These are phyloP conservation scores for Lutjanus erythropterus DNA, from an alignment of 2,113 vertebrate species.

Conservation along the genomic window DNA sequence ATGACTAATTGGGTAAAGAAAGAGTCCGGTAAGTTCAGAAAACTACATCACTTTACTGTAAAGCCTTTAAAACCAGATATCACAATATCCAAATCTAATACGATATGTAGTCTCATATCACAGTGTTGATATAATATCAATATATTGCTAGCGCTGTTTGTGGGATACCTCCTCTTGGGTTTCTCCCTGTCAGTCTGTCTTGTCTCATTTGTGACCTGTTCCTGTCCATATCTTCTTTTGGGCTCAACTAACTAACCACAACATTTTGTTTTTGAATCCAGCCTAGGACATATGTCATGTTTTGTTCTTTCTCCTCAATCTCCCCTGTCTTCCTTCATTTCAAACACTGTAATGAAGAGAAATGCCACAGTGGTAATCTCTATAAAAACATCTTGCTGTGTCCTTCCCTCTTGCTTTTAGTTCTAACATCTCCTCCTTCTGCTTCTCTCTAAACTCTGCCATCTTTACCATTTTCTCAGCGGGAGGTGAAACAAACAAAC, in stretches of 20 bases:
- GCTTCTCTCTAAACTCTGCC: not conserved
- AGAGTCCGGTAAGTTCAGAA: no score
- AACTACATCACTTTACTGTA: no score
- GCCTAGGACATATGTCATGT: slow-evolving; percentile 4
- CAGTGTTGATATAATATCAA: no score
- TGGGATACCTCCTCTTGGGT: not conserved
- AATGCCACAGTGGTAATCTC: slow-evolving; percentile 25
- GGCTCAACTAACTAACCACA: not conserved
- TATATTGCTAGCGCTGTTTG: no score
- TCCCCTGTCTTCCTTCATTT: not conserved
- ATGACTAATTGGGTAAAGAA: no score
- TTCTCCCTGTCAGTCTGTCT: not conserved
- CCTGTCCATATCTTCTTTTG: not conserved
- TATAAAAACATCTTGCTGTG: slow-evolving; percentile 13
- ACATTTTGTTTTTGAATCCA: slow-evolving; percentile 9
- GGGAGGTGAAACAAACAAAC: slow-evolving; percentile 43
- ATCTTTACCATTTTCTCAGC: slow-evolving; percentile 23
- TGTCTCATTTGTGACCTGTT: not conserved
- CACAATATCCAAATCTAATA: no score
- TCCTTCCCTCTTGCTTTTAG: slow-evolving; percentile 19
- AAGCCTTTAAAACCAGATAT: no score
- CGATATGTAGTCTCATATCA: no score
- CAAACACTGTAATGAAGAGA: slow-evolving; percentile 24
- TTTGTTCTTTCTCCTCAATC: not conserved
- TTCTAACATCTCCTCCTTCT: not conserved